Percentiles rank a stretch among this genome's conserved stretches.
phyloP scores from a whole-genome alignment of 2,113 vertebrate species.

The Antigone vipio region DNA sequence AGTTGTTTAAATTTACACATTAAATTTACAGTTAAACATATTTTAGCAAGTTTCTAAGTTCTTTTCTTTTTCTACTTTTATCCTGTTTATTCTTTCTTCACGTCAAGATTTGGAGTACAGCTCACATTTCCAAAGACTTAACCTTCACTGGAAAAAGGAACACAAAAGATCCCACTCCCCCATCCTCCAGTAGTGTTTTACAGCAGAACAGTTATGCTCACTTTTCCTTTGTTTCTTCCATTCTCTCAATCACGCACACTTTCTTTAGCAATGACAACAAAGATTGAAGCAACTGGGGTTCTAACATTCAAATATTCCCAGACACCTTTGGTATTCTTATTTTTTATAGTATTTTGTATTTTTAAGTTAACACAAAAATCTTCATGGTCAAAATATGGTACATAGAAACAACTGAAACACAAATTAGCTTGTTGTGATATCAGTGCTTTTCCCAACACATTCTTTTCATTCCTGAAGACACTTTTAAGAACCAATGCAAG shows the following conservation, averaged over 20 bases:
- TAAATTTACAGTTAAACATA: not conserved
- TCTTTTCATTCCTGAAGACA: not conserved
- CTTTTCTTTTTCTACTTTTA: not conserved
- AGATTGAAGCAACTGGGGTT: not conserved
- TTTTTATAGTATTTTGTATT: not conserved
- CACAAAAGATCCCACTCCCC: not conserved
- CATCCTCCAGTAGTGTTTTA: not conserved
- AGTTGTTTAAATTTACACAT: not conserved
- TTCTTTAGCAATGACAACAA: not conserved
- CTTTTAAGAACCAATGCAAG: not conserved
- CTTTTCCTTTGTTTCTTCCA: not conserved
- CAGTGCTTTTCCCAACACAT: not conserved
- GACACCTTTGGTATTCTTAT: not conserved
- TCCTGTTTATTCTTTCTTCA: not conserved
- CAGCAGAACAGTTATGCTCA: not conserved
- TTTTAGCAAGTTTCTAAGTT: not conserved
- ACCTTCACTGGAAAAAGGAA: not conserved
- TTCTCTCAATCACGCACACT: not conserved
- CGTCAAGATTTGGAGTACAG: not conserved
- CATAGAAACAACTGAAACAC: not conserved
- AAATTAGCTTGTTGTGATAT: not conserved
- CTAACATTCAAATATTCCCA: not conserved
- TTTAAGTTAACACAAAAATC: not conserved
- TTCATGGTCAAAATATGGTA: not conserved
- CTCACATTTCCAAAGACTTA: not conserved